A percentile compares a stretch with the other conserved stretches of the same genome.
Conservation (phyloP, 1,140 invertebrate genomes). For the Helicoverpa armigera region DNA sequence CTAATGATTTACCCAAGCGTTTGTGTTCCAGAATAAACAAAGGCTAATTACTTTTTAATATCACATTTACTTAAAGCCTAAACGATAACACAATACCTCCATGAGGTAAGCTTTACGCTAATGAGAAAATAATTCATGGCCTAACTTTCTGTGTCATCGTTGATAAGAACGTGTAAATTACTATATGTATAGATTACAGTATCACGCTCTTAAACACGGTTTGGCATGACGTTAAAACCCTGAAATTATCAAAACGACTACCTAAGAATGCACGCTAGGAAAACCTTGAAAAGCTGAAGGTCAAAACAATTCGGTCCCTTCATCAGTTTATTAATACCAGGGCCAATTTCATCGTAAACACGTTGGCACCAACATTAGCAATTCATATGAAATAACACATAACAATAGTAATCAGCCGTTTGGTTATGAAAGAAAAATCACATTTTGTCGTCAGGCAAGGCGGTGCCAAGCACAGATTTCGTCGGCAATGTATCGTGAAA, state of each 20-base stretch:
- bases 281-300: conserved; percentile 59
- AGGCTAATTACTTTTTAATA: conserved; percentile 22
- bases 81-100: conserved; percentile 7
- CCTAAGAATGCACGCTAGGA: conserved; percentile 26
- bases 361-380: conserved; percentile 71
- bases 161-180: conserved; percentile 28
- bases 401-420: conserved; percentile 83
- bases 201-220: conserved; percentile 42
- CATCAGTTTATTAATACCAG: conserved; percentile 61
- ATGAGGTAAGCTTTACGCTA: not conserved
- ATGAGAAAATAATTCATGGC: conserved; percentile 35
- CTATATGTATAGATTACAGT: not conserved
- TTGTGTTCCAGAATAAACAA: not conserved
- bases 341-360: conserved; percentile 64
- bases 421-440: conserved; percentile 78
- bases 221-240: conserved; percentile 39
- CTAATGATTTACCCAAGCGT: not conserved
- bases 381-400: conserved; percentile 82
- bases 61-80: not conserved
- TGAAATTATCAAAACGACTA: conserved; percentile 35
- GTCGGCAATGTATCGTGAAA: conserved; percentile 86
- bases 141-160: conserved; percentile 8
- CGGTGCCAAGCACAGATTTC: conserved; percentile 86
- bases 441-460: conserved; percentile 77
- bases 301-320: conserved; percentile 57